These are phyloP conservation scores for Montipora foliosa DNA, from an alignment of 64 coral and sea anemone genomes.

Conservation along the genomic window DNA sequence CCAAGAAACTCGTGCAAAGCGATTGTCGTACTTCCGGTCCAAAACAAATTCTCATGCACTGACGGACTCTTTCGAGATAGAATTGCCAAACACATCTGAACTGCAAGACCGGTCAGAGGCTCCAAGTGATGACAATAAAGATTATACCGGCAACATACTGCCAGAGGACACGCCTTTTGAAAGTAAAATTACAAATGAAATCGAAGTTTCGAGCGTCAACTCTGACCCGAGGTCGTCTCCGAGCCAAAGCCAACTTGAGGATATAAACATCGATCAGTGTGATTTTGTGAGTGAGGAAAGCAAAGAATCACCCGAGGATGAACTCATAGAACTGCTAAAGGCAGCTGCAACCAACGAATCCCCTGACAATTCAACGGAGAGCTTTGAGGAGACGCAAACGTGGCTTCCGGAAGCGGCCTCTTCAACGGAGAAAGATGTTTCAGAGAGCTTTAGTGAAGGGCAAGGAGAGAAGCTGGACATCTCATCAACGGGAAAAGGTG, in stretches of 20 bases:
- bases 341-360: slow-evolving; percentile 18
- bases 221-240: background rate
- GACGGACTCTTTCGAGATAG: background rate
- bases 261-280: slow-evolving; percentile 89
- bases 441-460: background rate
- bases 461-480: background rate
- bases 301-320: slow-evolving; percentile 63
- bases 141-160: too few species aligned
- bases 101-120: background rate
- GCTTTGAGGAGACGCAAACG: background rate
- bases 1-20: slow-evolving; percentile 67
- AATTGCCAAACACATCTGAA: background rate
- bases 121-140: background rate
- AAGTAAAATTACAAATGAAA: background rate
- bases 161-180: background rate
- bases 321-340: slow-evolving; percentile 81
- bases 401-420: background rate
- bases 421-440: background rate
- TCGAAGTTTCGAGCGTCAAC: background rate
- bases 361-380: slow-evolving; percentile 36
- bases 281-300: slow-evolving; percentile 85
- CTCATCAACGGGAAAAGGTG: background rate
- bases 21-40: slow-evolving; percentile 79
- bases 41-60: slow-evolving; percentile 79
- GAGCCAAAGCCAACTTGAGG: slow-evolving; percentile 73